Percentiles rank a stretch among this genome's conserved stretches.
Conservation (phyloP, 2,888 invertebrate genomes). For the Archips xylosteana region DNA sequence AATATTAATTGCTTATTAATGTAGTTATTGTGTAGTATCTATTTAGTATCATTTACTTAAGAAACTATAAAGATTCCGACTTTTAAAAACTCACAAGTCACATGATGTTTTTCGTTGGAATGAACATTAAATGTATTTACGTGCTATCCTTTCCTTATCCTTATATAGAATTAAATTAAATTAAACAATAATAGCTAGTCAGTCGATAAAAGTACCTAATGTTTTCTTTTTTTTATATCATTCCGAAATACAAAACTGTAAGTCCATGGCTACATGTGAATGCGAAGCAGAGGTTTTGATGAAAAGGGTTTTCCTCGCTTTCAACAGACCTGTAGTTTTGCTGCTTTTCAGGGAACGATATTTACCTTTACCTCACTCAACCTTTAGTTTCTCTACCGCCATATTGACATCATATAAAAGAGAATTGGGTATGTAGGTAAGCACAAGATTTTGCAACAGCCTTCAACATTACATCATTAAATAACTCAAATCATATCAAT, state of each 20-base stretch:
- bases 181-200: background rate
- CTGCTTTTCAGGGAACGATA: constrained; percentile 5
- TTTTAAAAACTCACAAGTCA: background rate
- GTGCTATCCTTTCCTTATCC: background rate
- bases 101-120: background rate
- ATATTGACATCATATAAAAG: background rate
- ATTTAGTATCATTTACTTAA: background rate
- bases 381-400: background rate
- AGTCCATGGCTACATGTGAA: background rate
- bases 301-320: constrained; percentile 9
- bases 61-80: background rate
- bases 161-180: background rate
- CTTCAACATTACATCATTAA: no score
- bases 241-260: background rate
- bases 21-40: background rate
- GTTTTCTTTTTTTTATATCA: background rate
- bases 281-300: constrained; percentile 3
- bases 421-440: no score
- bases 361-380: constrained; percentile 8
- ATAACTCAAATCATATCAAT: no score
- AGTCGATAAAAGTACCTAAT: background rate
- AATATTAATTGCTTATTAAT: constrained; percentile 10
- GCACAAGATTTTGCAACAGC: no score
- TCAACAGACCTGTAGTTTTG: constrained; percentile 2
- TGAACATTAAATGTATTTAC: background rate